Evolutionary conservation across 2,113 vertebrate species (phyloP), one percentile per base, ranked within the genome.

Genomic region (Urocolius indicus): DNA sequence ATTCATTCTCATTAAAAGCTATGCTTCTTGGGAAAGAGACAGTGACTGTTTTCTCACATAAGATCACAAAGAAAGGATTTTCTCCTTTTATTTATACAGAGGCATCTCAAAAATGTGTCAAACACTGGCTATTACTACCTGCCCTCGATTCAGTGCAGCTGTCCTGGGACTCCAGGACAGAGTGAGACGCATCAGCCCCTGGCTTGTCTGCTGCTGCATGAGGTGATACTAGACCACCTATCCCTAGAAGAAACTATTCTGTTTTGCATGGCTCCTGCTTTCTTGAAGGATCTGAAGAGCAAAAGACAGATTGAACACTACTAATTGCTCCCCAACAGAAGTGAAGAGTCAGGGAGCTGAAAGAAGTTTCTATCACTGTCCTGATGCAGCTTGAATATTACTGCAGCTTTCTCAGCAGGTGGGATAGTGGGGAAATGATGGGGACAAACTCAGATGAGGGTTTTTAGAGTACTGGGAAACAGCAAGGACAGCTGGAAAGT

Each of bases 381-480:
- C 5, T 17, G 14, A 3, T 21, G 4, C 26, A 58, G 19, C 27
- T 9, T n/a, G 18, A 63, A 24, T 11, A 29, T 5, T 62, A 10
- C 32, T 43, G 18, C 58, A 57, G 36, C 43, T 67, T 72, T 66
- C 69, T 49, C n/a, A 43, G 17, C 6, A 62, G 7, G 7, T 23
- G 24, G 4, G 9, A 59, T 5, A 19, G 12, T 3, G 2, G 24
- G 18, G 36, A 57, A 69, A 41, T 7, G 5, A 22, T 14, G 12
- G 3, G 16, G 41, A 66, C 6, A 76, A 68, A 52, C 2, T 49
- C 23, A 45, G 46, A 15, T 0, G 0, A 67, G 22, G 20, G 16
- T 0, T 7, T 87, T 67, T 15, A 72, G 45, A 87, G 26, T 3
- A 10, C 23, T 34, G 20, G 5, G 41, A 67, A 67, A 78, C 11